phyloP scores from a whole-genome alignment of 35 echinoderm and acorn worm species.

The Diadema setosum region DNA sequence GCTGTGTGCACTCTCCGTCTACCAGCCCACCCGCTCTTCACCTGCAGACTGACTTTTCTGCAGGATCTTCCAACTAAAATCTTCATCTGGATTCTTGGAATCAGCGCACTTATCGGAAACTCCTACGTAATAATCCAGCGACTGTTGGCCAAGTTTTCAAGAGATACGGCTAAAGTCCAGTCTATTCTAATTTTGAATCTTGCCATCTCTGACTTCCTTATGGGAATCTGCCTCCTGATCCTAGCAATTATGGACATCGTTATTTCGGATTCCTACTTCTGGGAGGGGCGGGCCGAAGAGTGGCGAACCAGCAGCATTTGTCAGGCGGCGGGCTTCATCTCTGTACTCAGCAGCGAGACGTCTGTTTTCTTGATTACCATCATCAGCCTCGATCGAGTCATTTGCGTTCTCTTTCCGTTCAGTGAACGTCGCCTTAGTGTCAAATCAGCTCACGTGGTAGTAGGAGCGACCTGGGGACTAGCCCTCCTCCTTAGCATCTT shows the following conservation, averaged over 20 bases:
- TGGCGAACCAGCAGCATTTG: conserved; percentile 25
- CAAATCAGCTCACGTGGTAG: not conserved
- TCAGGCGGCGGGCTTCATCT: conserved; percentile 19
- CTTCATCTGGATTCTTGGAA: conserved; percentile 50
- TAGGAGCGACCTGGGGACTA: not conserved
- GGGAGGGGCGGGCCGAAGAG: not conserved
- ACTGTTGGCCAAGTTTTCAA: not conserved
- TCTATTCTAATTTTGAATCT: conserved; percentile 18
- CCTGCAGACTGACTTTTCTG: not conserved
- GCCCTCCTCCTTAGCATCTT: not conserved
- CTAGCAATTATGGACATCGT: conserved; percentile 5
- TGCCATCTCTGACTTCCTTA: conserved; percentile 21
- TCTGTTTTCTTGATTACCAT: conserved; percentile 38
- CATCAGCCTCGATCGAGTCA: conserved; percentile 25
- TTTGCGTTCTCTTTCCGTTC: conserved; percentile 12
- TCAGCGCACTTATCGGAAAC: conserved; percentile 45
- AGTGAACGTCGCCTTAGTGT: not conserved
- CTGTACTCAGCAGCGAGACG: conserved; percentile 31
- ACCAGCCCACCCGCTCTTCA: not conserved
- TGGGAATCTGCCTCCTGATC: conserved; percentile 43
- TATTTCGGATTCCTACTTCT: not conserved
- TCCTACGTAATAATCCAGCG: not conserved
- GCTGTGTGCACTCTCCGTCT: not conserved
- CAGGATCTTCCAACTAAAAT: not conserved
- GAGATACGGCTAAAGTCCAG: conserved; percentile 3